Evolutionary conservation across 1,140 invertebrate species (phyloP), one percentile per base, ranked within the genome.

Genomic region (Leptoteleia sp.): DNA sequence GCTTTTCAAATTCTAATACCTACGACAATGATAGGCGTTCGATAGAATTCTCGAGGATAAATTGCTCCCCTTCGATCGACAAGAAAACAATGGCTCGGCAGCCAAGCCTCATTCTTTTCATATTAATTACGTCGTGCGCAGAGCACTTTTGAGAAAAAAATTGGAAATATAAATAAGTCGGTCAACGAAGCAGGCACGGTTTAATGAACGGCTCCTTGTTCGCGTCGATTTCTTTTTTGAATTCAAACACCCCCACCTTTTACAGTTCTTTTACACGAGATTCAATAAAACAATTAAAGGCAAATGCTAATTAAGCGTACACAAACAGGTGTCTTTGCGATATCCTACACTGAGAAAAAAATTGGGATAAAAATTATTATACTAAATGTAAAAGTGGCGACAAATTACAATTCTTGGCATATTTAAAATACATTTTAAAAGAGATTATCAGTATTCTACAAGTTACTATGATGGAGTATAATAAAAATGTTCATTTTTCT

Each of bases 1-100:
- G 48, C 57, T 57, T 54, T 73, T 73, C 47, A 73, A 64, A 73
- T 64, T 73, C 64, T 73, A 73, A 73, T 73, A 73, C 57, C 57
- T 40, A 50, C 57, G 55, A 72, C 55, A 61, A 62, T 61, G 70
- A 73, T 64, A 64, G 42, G 48, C 50, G 70, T 15, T 42, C 59
- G 70, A 65, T 50, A 57, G 48, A 73, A 73, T 73, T 73, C 70
- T 73, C 48, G 48, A 31, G 59, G 59, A 73, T 64, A 73, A 73
- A 73, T 73, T 73, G 70, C 48, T 64, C 40, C 13, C 0, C 16
- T 73, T 73, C 70, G 59, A 64, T 73, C 57, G 70, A 57, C 59
- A 19, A 43, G 48, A 38, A 65, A 73, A 73, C 59, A 73, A 73
- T 73, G 25, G 48, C 37, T 22, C 16, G 13, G 33, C 27, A 9